Evolutionary conservation across 2,113 vertebrate genomes (phyloP), one percentile per base, ranked within the genome.

Genomic region (Seriola rivoliana): DNA sequence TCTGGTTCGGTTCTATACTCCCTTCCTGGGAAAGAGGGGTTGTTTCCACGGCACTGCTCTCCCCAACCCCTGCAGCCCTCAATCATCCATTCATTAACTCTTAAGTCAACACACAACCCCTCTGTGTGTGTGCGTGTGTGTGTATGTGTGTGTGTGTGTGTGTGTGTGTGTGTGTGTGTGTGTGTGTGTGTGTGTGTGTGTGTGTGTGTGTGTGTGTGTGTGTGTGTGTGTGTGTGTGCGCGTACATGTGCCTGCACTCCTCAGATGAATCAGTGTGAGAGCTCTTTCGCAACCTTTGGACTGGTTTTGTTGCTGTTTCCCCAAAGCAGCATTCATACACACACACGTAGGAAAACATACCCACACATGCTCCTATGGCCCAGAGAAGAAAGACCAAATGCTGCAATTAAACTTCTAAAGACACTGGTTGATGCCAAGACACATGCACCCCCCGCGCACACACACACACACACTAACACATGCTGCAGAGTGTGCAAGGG

Each of bases 61-160:
- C 84, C 89, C 88, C 88, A 88, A 81, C 81, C 88, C 92, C 86
- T 92, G 84, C 77, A 94, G 91, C 90, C 84, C 89, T 88, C 92
- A 94, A 90, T 93, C 92, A 91, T 92, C 92, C 91, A 95, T 95
- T 95, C 94, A 95, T 95, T 95, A 95, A 95, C 94, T 93, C 92
- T 89, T 92, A 92, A 92, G 90, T 93, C 94, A 95, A 95, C 92
- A 95, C 89, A 92, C 86, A 75, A 64, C 66, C 84, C 76, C 66
- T 85, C 60, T 79, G 83, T 84, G 77, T 84, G 82, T 7, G 68
- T 60, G 64, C 62, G 68, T 16, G 71, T 66, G 70, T 69, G 13
- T 71, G 82, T 75, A 82, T 65, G 70, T 64, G 73, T 67, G 70
- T 62, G 73, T 74, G 86, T 64, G 86, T 29, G 66, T 36, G 29